Conservation (phyloP, 2,113 vertebrate species). For the Onychostoma macrolepis region DNA sequence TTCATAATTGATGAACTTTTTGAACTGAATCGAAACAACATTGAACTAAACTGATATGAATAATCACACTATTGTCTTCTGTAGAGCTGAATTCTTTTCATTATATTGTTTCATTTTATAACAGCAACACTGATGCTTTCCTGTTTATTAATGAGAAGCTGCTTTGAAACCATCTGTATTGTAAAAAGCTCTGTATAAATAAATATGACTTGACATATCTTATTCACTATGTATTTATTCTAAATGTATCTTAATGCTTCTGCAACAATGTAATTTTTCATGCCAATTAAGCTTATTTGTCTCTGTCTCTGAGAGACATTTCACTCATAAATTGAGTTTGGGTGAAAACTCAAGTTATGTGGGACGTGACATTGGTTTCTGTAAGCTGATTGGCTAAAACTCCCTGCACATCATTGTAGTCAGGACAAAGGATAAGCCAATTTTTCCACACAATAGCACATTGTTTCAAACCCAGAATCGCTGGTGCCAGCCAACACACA, state of each 20-base stretch:
- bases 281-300: neutral
- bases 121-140: neutral
- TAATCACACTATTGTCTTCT: neutral
- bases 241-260: slow-evolving; percentile 7
- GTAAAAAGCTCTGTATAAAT: neutral
- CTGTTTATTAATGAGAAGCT: neutral
- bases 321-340: slow-evolving; percentile 1
- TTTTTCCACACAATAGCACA: neutral
- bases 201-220: neutral
- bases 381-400: slow-evolving; percentile 38
- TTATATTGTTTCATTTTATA: neutral
- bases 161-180: neutral
- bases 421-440: neutral
- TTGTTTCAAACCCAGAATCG: slow-evolving; percentile 30
- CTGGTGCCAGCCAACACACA: slow-evolving; percentile 13
- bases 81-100: neutral
- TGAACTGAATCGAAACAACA: neutral
- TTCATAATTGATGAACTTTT: neutral
- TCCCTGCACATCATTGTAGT: slow-evolving; percentile 23
- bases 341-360: neutral
- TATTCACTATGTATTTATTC: neutral
- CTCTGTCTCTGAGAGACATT: neutral
- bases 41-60: neutral
- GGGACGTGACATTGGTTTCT: neutral
- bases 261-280: neutral